Base-by-base conservation (phyloP, 2,888 invertebrate species). In the Sympetrum striolatum region DNA sequence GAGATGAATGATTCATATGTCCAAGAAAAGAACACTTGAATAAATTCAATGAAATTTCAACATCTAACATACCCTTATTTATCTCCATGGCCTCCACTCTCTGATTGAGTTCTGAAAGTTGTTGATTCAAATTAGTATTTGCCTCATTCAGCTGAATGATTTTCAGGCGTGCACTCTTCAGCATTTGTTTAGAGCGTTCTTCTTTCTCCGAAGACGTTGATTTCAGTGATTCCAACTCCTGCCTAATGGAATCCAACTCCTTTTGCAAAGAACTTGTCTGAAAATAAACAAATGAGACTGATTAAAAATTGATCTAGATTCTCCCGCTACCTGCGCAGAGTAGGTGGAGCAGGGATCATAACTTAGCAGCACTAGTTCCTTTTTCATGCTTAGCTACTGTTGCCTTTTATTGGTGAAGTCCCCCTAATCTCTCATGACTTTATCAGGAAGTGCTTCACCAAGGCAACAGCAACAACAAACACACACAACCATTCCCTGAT, bases 121-220 rank as follows among this genome's bases (percentile, higher is more conserved):
- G 96, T 64, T 95, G 95, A 91, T 94, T 95, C 15, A 96, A 93
- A 12, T 94, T 94, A 92, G 96, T 96, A 92, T 96, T 97, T 25
- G 96, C 94, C 92, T 97, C 97, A 0, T 96, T 96, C 53, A 97
- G 93, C 91, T 95, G 96, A 92, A 96, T 95, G 91, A 97, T 97
- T 93, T 96, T 96, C 91, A 95, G 96, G 93, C 97, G 96, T 0
- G 97, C 97, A 92, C 96, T 97, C 92, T 96, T 96, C 64, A 97
- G 94, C 14, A 97, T 95, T 90, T 95, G 95, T 93, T 95, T 96
- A 0, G 96, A 95, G 82, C 96, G 95, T 91, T 96, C 96, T 91
- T 96, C 96, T 92, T 96, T 96, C 91, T 96, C 96, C 91, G 94
- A 93, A 92, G 95, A 95, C 86, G 95, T 93, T 91, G 94, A 94